A percentile compares a stretch with the other conserved stretches of the same genome.
Evolutionary conservation across 2,797 vertebrate species (phyloP).

Genomic region (Hipposideros larvatus): DNA sequence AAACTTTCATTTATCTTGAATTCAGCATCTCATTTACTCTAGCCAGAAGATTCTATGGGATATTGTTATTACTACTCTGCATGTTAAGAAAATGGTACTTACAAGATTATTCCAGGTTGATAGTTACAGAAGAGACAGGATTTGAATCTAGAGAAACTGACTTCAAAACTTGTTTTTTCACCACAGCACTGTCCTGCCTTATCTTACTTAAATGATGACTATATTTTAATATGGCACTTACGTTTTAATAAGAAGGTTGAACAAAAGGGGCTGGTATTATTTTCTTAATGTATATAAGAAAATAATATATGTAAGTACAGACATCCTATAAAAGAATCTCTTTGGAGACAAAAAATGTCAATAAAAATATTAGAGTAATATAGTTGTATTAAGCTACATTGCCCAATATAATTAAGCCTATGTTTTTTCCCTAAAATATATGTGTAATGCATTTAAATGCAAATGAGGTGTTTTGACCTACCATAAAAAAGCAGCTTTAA

Average conservation of each 20-base stretch:
- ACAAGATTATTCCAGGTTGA: background rate
- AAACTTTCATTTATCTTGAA: background rate
- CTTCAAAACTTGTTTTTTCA: background rate
- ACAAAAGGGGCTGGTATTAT: background rate
- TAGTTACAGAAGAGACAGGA: background rate
- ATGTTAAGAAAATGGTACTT: background rate
- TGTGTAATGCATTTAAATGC: slow-evolving; percentile 11
- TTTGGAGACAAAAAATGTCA: background rate
- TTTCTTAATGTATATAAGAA: background rate
- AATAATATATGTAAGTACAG: background rate
- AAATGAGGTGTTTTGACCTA: background rate
- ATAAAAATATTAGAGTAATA: background rate
- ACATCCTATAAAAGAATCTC: background rate
- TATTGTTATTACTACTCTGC: background rate
- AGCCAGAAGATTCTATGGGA: background rate
- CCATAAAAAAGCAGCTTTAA: background rate
- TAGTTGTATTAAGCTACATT: background rate
- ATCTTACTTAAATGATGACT: background rate
- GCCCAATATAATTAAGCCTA: slow-evolving; percentile 10
- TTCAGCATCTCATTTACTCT: background rate
- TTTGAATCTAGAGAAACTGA: background rate
- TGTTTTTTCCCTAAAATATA: background rate
- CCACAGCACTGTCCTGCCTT: background rate
- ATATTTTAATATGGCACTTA: background rate
- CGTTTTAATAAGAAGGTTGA: slow-evolving; percentile 1